These are phyloP conservation scores for Hymenopus coronatus DNA, from an alignment of 2,888 invertebrate genomes.

Conservation along the genomic window DNA sequence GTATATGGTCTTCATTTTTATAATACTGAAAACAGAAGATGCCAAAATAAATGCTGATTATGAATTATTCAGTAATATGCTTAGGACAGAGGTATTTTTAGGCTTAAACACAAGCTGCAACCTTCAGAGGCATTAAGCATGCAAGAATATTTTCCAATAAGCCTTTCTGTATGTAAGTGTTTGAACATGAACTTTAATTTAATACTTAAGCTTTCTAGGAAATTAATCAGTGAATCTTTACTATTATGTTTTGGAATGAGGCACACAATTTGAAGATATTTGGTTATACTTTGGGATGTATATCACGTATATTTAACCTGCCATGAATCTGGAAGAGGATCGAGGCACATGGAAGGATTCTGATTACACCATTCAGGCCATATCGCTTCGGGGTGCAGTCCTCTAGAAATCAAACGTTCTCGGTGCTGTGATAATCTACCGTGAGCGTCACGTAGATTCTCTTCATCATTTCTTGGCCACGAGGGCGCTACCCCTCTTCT, in stretches of 20 bases:
- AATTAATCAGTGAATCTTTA: not conserved
- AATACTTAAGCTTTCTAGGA: not conserved
- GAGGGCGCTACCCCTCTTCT: not conserved
- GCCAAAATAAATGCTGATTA: too few relatives aligned
- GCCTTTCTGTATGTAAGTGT: not conserved
- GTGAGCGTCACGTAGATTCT: slow-evolving; percentile 35
- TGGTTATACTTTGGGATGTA: not conserved
- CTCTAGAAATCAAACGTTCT: slow-evolving; percentile 40
- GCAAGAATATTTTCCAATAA: too few relatives aligned
- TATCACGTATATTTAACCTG: not conserved
- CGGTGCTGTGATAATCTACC: slow-evolving; percentile 40
- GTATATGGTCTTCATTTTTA: too few relatives aligned
- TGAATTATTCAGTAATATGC: not conserved
- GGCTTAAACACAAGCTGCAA: not conserved
- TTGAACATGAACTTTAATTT: not conserved
- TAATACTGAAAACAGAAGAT: too few relatives aligned
- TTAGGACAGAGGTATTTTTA: not conserved
- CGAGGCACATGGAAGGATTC: slow-evolving; percentile 62
- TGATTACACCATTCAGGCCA: slow-evolving; percentile 42
- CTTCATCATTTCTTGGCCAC: not conserved
- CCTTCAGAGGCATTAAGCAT: too few relatives aligned
- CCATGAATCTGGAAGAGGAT: not conserved
- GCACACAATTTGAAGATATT: not conserved
- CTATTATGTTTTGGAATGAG: not conserved
- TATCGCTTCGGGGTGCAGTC: slow-evolving; percentile 41